phyloP scores from a whole-genome alignment of 2,797 vertebrate species.

The Furcifer pardalis region DNA sequence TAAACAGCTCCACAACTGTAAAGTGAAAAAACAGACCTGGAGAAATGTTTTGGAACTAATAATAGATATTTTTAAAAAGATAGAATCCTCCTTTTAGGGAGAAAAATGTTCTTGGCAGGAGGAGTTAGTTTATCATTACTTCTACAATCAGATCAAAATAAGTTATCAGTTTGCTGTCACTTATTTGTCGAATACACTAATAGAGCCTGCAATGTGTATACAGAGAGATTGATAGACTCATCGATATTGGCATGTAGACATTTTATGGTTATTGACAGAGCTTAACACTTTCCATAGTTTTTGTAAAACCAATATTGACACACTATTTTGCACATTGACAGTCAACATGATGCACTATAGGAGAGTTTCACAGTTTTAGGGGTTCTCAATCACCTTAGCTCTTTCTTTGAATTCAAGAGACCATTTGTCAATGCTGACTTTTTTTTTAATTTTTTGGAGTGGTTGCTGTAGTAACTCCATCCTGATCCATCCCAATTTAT shows the following conservation, averaged over 20 bases:
- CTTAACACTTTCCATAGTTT: slow-evolving; percentile 79
- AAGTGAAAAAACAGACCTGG: neutral
- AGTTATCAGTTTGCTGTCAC: slow-evolving; percentile 50
- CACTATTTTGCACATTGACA: slow-evolving; percentile 78
- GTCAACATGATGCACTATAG: slow-evolving; percentile 63
- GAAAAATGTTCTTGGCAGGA: slow-evolving; percentile 1
- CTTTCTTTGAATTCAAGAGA: slow-evolving; percentile 32
- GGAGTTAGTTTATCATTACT: slow-evolving; percentile 38
- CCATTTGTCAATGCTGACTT: neutral
- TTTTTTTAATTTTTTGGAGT: neutral
- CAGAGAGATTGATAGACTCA: slow-evolving; percentile 62
- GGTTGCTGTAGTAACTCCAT: neutral
- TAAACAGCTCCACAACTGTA: neutral
- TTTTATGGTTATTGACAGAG: slow-evolving; percentile 83
- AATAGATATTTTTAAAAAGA: neutral
- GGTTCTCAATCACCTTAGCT: slow-evolving; percentile 60
- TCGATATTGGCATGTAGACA: slow-evolving; percentile 78
- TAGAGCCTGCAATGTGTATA: slow-evolving; percentile 56
- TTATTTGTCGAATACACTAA: slow-evolving; percentile 63
- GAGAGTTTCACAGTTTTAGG: slow-evolving; percentile 61
- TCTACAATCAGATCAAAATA: slow-evolving; percentile 11
- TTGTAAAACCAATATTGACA: slow-evolving; percentile 77
- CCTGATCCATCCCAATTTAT: neutral
- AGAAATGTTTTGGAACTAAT: neutral
- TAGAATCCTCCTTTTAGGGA: neutral